Evolutionary conservation across 2,888 invertebrate species (phyloP), one percentile per base, ranked within the genome.

Genomic region (Plebejus melissa): DNA sequence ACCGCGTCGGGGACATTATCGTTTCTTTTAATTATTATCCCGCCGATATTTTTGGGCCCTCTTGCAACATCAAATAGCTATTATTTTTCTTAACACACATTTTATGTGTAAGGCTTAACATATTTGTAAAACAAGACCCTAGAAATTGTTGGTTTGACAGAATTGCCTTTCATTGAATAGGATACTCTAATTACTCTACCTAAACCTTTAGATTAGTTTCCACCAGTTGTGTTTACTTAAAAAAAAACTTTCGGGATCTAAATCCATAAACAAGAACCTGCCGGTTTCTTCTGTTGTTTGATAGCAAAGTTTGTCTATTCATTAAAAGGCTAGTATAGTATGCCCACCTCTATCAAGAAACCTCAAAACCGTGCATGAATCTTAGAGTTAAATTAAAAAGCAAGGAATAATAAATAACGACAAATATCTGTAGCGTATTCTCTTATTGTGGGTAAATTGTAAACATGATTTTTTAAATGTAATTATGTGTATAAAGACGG

Each of bases 11-110:
- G 90, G 93, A 93, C 93, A 91, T 93, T 93, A 93, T 93, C 93
- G 90, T 92, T 88, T 88, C 91, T 92, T 93, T 93, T 93, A 93
- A 93, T 93, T 93, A 93, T 93, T 92, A 93, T 92, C 91, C 93
- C 87, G 83, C 91, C 90, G 85, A 92, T 92, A 91, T 92, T 92
- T 90, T 90, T 69, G 70, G 13, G 88, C 88, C 85, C 77, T 80
- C 82, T 85, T 77, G 79, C 77, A 77, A 78, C 76, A 78, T 77
- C 76, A 77, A 75, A 74, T 50, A 38, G 74, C 50, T 75, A 65
- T 58, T 74, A 77, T 75, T 76, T 74, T 75, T 74, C 65, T 36
- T 69, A 57, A 69, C 36, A 57, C 57, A 75, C 54, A 74, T 74
- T 76, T 70, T 74, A 74, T 13, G 72, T 32, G 50, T 72, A 72